Percentiles rank a stretch among this genome's conserved stretches.
phyloP scores from a whole-genome alignment of 2,888 invertebrate species.

The Noctuana brunneofusca region DNA sequence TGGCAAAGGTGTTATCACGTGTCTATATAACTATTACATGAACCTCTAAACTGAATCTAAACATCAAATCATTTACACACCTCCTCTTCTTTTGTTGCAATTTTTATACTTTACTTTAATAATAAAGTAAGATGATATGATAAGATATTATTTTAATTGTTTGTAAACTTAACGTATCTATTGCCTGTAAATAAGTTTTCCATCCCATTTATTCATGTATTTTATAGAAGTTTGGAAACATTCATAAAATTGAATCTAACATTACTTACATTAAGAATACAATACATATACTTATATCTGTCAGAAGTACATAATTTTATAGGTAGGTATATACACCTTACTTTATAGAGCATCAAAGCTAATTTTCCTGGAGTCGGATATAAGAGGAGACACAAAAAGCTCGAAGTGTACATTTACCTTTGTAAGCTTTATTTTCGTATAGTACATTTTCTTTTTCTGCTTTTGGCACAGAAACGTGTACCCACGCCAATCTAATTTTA shows the following conservation, averaged over 20 bases:
- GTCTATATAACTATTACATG: neutral
- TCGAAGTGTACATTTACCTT: conserved; percentile 38
- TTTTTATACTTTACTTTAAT: neutral
- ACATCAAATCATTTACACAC: neutral
- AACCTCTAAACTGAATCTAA: neutral
- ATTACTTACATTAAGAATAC: neutral
- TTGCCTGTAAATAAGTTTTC: neutral
- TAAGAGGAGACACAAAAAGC: conserved; percentile 35
- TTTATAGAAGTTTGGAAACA: conserved; percentile 4
- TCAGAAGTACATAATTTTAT: neutral
- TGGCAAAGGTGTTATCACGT: conserved; percentile 58
- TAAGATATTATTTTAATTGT: too few species aligned
- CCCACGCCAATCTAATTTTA: conserved; percentile 26
- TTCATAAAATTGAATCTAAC: neutral
- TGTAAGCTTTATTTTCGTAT: conserved; percentile 35
- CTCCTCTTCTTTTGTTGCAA: neutral
- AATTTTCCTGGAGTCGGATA: conserved; percentile 34
- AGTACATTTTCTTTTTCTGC: conserved; percentile 24
- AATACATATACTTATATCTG: neutral
- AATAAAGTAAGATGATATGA: neutral
- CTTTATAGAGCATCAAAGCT: conserved; percentile 20
- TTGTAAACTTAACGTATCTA: neutral
- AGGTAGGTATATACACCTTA: too few species aligned
- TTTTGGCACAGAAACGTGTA: conserved; percentile 26
- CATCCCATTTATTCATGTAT: neutral